Conservation (phyloP, 2,113 vertebrate genomes). For the Todiramphus saurophagus region DNA sequence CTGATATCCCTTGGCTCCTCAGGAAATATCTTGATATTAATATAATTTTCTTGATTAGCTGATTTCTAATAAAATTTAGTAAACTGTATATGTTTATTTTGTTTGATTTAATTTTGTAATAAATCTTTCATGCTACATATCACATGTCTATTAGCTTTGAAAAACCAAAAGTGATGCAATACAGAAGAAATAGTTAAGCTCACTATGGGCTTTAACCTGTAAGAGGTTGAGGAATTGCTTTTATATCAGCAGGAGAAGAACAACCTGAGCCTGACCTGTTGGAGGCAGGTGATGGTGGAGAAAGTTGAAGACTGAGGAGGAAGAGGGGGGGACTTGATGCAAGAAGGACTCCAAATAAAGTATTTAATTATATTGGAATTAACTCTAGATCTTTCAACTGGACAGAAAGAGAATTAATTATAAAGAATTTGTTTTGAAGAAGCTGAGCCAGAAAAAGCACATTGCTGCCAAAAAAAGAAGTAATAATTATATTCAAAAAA, state of each 20-base stretch:
- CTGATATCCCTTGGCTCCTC: neutral
- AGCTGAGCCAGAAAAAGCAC: constrained; percentile 67
- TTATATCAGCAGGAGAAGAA: neutral
- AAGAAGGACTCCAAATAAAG: constrained; percentile 28
- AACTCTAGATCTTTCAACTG: constrained; percentile 44
- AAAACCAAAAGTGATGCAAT: neutral
- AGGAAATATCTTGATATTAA: constrained; percentile 13
- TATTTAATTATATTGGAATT: constrained; percentile 68
- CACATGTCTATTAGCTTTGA: neutral
- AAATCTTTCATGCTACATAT: neutral
- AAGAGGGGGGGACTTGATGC: neutral
- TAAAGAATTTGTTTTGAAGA: constrained; percentile 59
- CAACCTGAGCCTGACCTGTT: neutral
- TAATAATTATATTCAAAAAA: constrained; percentile 61
- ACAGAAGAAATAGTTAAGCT: neutral
- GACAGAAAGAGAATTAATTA: constrained; percentile 60
- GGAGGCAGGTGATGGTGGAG: neutral
- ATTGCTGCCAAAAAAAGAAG: constrained; percentile 64
- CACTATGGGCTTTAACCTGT: neutral
- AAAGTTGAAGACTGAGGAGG: neutral
- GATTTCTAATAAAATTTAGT: constrained; percentile 2
- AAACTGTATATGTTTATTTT: neutral
- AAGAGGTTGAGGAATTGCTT: neutral
- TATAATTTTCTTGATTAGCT: neutral
- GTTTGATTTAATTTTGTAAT: neutral